A percentile compares a stretch with the other conserved stretches of the same genome.
These are phyloP conservation scores for Lutraria rhynchaena DNA, from an alignment of 1,140 invertebrate genomes.

Conservation along the genomic window DNA sequence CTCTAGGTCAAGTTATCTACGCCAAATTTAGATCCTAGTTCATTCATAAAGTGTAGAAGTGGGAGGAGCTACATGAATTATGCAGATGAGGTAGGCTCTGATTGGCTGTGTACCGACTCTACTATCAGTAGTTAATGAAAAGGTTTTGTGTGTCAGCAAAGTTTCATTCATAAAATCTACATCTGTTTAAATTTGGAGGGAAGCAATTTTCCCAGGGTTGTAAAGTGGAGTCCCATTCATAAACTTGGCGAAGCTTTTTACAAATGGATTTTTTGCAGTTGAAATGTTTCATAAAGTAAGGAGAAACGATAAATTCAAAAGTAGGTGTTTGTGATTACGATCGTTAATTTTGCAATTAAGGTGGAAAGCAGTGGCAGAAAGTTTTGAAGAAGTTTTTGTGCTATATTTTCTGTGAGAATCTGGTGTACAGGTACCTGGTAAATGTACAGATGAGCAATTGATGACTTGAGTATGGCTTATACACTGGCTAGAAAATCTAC, in stretches of 20 bases:
- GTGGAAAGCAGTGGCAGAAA: too few relatives aligned
- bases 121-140: constrained; percentile 39
- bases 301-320: too few relatives aligned
- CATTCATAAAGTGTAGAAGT: constrained; percentile 52
- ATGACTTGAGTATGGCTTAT: too few relatives aligned
- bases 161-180: constrained; percentile 58
- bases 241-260: not conserved
- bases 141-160: not conserved
- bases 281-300: too few relatives aligned
- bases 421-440: too few relatives aligned
- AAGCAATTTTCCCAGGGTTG: constrained; percentile 55
- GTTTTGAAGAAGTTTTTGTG: too few relatives aligned
- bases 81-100: constrained; percentile 55
- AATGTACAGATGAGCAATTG: too few relatives aligned
- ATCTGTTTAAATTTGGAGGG: constrained; percentile 60
- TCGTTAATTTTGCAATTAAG: too few relatives aligned
- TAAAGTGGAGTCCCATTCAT: constrained; percentile 40
- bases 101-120: constrained; percentile 31
- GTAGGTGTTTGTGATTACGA: too few relatives aligned
- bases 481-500: too few relatives aligned
- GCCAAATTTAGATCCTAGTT: constrained; percentile 55
- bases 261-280: too few relatives aligned
- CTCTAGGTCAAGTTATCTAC: constrained; percentile 50
- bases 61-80: constrained; percentile 56
- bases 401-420: too few relatives aligned